Percentiles rank a stretch among this genome's conserved stretches.
Evolutionary conservation across 1,140 invertebrate species (phyloP).

Genomic region (Cylas formicarius): DNA sequence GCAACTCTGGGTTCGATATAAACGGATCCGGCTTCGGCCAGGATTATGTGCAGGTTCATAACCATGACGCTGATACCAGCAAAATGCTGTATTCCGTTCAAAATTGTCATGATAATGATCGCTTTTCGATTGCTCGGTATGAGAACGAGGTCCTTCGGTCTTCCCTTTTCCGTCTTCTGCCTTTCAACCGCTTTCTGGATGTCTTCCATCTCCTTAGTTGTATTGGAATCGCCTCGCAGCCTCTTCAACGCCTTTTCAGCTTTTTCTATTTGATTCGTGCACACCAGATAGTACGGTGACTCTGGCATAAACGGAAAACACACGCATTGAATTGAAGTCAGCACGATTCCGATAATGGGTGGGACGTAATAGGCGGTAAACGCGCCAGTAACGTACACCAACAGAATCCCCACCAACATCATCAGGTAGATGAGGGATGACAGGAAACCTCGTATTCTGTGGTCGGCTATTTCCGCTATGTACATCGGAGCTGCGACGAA

Average conservation of each 20-base stretch:
- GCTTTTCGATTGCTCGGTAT: conserved; percentile 27
- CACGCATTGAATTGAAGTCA: conserved; percentile 22
- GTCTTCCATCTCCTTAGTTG: conserved; percentile 34
- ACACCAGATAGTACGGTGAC: conserved; percentile 30
- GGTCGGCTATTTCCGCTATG: conserved; percentile 34
- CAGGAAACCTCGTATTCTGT: conserved; percentile 30
- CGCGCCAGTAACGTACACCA: conserved; percentile 26
- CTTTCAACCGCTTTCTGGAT: conserved; percentile 26
- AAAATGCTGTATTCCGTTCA: conserved; percentile 30
- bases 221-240: conserved; percentile 44
- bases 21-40: conserved; percentile 21
- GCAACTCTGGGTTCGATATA: conserved; percentile 18
- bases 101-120: conserved; percentile 24
- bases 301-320: conserved; percentile 30
- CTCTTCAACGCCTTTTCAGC: conserved; percentile 46
- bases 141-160: conserved; percentile 22
- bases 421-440: conserved; percentile 28
- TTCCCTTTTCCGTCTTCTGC: conserved; percentile 25
- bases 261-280: conserved; percentile 39
- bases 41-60: conserved; percentile 30
- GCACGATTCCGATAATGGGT: conserved; percentile 24
- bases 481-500: conserved; percentile 34
- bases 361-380: conserved; percentile 23
- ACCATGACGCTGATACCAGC: conserved; percentile 26
- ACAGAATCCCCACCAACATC: conserved; percentile 26